These are phyloP conservation scores for Trematomus bernacchii DNA, from an alignment of 2,797 vertebrate genomes.

Conservation along the genomic window DNA sequence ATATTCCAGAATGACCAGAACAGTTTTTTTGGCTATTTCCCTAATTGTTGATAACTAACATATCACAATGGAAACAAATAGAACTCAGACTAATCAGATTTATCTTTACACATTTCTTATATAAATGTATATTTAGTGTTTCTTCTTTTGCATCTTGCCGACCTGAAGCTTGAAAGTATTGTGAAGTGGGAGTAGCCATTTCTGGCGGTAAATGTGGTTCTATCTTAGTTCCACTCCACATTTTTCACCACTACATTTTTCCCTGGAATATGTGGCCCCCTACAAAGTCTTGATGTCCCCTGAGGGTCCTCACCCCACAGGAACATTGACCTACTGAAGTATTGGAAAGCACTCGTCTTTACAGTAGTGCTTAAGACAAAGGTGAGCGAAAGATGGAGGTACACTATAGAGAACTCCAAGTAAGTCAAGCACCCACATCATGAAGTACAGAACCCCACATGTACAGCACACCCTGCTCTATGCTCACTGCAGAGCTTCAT, in stretches of 20 bases:
- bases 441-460: not conserved
- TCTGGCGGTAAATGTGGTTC: too few relatives aligned
- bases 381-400: not conserved
- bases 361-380: not conserved
- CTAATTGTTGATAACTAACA: too few relatives aligned
- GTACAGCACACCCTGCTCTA: not conserved
- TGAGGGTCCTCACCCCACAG: not conserved
- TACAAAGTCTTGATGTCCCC: not conserved
- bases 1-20: not conserved
- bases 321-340: not conserved
- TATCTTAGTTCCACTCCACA: too few relatives aligned
- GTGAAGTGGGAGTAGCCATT: too few relatives aligned
- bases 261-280: not conserved
- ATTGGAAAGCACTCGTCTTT: not conserved
- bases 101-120: too few relatives aligned
- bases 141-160: too few relatives aligned
- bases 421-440: not conserved
- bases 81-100: too few relatives aligned
- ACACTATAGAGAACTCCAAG: not conserved
- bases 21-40: too few relatives aligned
- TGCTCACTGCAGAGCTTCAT: constrained; percentile 25
- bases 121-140: too few relatives aligned
- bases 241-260: not conserved
- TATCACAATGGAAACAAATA: too few relatives aligned
- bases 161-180: too few relatives aligned